phyloP scores from a whole-genome alignment of 92 coral and sea anemone species.

The Phymanthus crucifer region DNA sequence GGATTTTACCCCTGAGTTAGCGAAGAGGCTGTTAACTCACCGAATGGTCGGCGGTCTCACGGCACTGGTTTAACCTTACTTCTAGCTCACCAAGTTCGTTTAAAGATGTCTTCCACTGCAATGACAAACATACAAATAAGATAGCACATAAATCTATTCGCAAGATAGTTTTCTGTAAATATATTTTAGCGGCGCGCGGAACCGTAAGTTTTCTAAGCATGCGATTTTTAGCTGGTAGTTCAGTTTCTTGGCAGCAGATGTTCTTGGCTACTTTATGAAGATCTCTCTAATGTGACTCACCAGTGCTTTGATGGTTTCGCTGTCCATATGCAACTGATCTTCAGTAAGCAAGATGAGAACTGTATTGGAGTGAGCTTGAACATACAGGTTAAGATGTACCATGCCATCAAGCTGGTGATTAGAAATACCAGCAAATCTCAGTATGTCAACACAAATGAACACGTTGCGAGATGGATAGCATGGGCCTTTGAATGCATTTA shows the following conservation, averaged over 20 bases:
- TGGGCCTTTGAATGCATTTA: no score
- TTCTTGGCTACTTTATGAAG: not conserved
- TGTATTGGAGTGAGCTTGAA: conserved; percentile 95
- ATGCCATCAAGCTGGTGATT: conserved; percentile 57
- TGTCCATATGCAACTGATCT: conserved; percentile 66
- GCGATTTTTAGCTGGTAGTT: no score
- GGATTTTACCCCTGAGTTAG: no score
- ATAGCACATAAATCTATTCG: not conserved
- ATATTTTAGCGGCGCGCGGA: no score
- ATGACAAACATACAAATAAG: not conserved
- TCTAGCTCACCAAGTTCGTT: conserved; percentile 92
- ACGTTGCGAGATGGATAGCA: no score
- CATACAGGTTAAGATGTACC: conserved; percentile 87
- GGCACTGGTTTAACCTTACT: conserved; percentile 70
- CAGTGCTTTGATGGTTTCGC: conserved; percentile 81
- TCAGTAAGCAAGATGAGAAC: conserved; percentile 91
- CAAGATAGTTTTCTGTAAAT: no score
- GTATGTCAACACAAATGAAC: no score
- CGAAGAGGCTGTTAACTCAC: conserved; percentile 43
- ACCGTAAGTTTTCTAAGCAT: no score
- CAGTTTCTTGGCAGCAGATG: no score
- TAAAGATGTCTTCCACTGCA: conserved; percentile 86
- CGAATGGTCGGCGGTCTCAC: conserved; percentile 38
- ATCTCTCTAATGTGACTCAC: conserved; percentile 34
- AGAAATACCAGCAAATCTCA: not conserved